Evolutionary conservation across 2,797 vertebrate genomes (phyloP), one percentile per base, ranked within the genome.

Genomic region (Sitta carolinensis): DNA sequence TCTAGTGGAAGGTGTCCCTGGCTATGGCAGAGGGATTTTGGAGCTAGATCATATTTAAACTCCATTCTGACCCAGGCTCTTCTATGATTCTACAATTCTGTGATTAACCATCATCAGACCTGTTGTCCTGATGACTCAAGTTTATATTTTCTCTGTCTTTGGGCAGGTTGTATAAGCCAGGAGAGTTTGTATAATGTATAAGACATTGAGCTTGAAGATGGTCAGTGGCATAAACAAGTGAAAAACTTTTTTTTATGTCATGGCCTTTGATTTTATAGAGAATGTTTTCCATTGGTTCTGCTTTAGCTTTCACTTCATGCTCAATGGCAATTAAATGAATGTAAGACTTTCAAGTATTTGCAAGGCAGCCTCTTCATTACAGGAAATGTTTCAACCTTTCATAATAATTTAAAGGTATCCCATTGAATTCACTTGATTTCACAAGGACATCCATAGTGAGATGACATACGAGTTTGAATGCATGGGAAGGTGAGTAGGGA

Each of bases 1-100:
- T 42, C 30, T 40, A 59, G n/a, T 36, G 52, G 19, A 66, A 36
- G 5, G 4, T 36, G 16, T 61, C 16, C 7, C 34, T 48, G 30
- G 0, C 54, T 50, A 25, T 36, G 16, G 34, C 18, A 59, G 47
- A 66, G 26, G 2, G 11, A 50, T 7, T 7, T 7, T 40, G 38
- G 45, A 70, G 40, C 18, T 13, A 29, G 11, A 11, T 15, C 9
- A 23, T 25, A 26, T 52, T 52, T 52, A 47, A 52, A 7, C 26
- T 36, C n/a, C 4, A 0, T 72, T 48, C 16, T 1, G 3, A 40
- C 22, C 6, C n/a, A 54, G 11, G 16, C 11, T 42, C 9, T 40
- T 77, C 25, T 32, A 5, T 34, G 48, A 32, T 52, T 61, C 11
- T 45, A 2, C 36, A n/a, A 45, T 32, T 64, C 17, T 64, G 21